Evolutionary conservation across 2,797 vertebrate genomes (phyloP), one percentile per base, ranked within the genome.

Genomic region (Chrosomus eos): DNA sequence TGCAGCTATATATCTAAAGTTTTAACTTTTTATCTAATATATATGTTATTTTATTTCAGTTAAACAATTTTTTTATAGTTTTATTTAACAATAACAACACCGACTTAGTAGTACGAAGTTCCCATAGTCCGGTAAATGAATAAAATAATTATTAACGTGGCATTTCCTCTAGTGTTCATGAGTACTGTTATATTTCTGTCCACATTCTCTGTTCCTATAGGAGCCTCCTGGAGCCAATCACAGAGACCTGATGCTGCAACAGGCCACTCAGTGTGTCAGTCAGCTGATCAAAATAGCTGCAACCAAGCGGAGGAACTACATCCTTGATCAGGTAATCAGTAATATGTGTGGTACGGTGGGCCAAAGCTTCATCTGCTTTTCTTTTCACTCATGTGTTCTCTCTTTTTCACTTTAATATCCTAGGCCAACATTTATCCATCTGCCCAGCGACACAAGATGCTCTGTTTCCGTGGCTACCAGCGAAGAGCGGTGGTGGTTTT

Each of bases 341-440:
- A 36, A 55, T 28, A 5, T 33, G n/a, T 48, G 43, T 21, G 16
- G 13, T 40, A 3, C 9, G 5, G 8, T 26, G 28, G 18, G 19
- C 5, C 3, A 21, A 10, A 58, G 31, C 7, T 60, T 40, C 2
- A 38, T 8, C 19, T 33, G 19, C 45, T 13, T 11, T 16, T 66
- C 77, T 53, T 28, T 23, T 8, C 48, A 70, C 26, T 38, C 16
- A 7, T 68, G 18, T 68, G 8, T n/a, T 36, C 38, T 45, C 11
- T 19, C 7, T 18, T 51, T 58, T 31, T 36, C 13, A 62, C 48
- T 62, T 68, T 74, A 13, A 3, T 26, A 58, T 67, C 36, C 43
- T 89, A 98, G 97, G 95, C 95, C 86, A 98, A 97, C n/a, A 92
- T 96, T 77, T 96, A 97, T 89, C 95, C 96, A 88, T 98, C 97